These are phyloP conservation scores for Pachydiplax longipennis DNA, from an alignment of 2,888 invertebrate species.

Conservation along the genomic window DNA sequence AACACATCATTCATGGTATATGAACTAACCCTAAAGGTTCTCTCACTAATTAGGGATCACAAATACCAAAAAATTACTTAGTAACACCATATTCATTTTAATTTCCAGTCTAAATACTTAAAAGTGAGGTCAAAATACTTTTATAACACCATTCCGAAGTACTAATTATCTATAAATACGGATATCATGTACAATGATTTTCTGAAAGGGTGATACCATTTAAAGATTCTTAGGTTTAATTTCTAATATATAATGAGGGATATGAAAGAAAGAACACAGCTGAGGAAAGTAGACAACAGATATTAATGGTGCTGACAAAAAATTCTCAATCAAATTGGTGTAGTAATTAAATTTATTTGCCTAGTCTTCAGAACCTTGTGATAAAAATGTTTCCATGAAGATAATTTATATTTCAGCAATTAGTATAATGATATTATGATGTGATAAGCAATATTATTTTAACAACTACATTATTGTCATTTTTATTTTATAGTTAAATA, in stretches of 20 bases:
- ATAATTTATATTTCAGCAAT: not conserved
- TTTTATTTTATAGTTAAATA: not conserved
- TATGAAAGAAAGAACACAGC: not conserved
- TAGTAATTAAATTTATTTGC: constrained; percentile 1
- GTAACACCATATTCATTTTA: too few species aligned
- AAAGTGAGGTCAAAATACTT: too few species aligned
- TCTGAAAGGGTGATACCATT: not conserved
- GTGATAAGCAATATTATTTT: not conserved
- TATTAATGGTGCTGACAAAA: constrained; percentile 8
- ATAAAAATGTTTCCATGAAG: not conserved
- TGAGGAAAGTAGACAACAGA: not conserved
- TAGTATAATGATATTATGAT: not conserved
- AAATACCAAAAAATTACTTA: too few species aligned
- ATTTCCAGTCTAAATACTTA: too few species aligned
- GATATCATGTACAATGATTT: not conserved
- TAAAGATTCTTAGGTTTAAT: not conserved
- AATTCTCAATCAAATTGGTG: not conserved
- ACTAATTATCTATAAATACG: too few species aligned
- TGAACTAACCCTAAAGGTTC: too few species aligned
- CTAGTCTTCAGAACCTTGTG: constrained; percentile 18
- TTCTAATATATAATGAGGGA: not conserved
- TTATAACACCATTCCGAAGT: too few species aligned
- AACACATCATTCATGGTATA: too few species aligned
- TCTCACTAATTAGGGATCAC: too few species aligned
- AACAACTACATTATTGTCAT: not conserved